phyloP scores from a whole-genome alignment of 1,140 invertebrate species.

The Temnothorax curvispinosus region DNA sequence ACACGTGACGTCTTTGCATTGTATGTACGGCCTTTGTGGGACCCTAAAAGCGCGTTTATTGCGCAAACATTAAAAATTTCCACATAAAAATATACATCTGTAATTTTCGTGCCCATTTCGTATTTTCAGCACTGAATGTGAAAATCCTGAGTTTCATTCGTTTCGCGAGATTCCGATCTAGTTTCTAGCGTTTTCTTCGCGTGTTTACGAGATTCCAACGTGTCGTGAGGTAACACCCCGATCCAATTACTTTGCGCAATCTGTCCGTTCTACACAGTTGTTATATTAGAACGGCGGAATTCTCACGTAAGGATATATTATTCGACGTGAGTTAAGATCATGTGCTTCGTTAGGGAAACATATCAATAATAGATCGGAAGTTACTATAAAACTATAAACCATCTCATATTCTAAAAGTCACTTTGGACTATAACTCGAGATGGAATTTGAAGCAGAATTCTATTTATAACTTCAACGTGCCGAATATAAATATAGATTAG shows the following conservation, averaged over 20 bases:
- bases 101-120: neutral
- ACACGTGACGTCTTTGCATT: no score
- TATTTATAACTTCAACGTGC: neutral
- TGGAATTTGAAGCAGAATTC: neutral
- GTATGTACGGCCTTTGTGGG: no score
- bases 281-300: constrained; percentile 30
- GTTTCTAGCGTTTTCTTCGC: neutral
- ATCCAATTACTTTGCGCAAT: constrained; percentile 50
- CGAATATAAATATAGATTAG: neutral
- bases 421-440: neutral
- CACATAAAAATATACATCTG: neutral
- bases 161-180: constrained; percentile 11
- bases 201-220: constrained; percentile 8
- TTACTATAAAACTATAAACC: neutral
- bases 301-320: neutral
- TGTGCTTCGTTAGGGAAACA: neutral
- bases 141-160: constrained; percentile 1
- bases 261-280: neutral
- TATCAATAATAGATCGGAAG: neutral
- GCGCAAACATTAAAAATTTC: neutral
- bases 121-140: neutral
- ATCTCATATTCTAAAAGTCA: neutral
- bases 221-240: constrained; percentile 23
- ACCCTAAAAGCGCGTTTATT: neutral
- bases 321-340: neutral